Evolutionary conservation across 2,888 invertebrate genomes (phyloP).

Genomic region (Pollenia griseotomentosa): DNA sequence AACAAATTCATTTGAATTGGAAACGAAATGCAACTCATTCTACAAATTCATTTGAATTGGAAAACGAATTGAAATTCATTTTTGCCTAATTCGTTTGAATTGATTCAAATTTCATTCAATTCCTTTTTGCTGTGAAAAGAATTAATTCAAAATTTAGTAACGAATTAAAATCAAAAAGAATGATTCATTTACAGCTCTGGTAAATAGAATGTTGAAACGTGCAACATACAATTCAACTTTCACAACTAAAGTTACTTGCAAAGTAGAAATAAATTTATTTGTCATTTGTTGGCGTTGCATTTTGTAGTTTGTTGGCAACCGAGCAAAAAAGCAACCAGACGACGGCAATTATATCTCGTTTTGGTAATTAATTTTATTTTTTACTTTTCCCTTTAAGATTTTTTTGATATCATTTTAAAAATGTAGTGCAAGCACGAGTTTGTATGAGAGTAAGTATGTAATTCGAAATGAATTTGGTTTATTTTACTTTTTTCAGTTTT

Average conservation of each 20-base stretch:
- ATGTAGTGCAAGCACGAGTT: background rate
- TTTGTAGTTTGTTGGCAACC: conserved; percentile 44
- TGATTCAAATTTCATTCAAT: too few relatives aligned
- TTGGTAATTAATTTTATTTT: conserved; percentile 63
- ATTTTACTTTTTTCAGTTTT: too few relatives aligned
- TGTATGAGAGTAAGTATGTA: background rate
- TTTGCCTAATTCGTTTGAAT: too few relatives aligned
- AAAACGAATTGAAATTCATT: too few relatives aligned
- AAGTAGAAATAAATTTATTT: conserved; percentile 49
- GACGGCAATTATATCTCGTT: conserved; percentile 62
- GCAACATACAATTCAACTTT: background rate
- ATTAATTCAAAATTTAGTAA: too few relatives aligned
- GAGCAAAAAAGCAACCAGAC: conserved; percentile 45
- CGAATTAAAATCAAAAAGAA: too few relatives aligned
- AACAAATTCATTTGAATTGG: too few relatives aligned
- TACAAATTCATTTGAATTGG: too few relatives aligned
- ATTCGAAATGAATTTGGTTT: conserved; percentile 4
- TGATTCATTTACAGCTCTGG: too few relatives aligned
- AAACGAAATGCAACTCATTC: too few relatives aligned
- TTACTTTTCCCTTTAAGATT: conserved; percentile 23
- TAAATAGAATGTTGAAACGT: background rate
- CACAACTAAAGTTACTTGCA: background rate
- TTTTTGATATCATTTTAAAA: background rate
- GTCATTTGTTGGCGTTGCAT: conserved; percentile 53
- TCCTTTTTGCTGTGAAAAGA: too few relatives aligned